phyloP scores from a whole-genome alignment of 37 sponge, comb jelly and placozoan genomes.

The Halichondria panicea region DNA sequence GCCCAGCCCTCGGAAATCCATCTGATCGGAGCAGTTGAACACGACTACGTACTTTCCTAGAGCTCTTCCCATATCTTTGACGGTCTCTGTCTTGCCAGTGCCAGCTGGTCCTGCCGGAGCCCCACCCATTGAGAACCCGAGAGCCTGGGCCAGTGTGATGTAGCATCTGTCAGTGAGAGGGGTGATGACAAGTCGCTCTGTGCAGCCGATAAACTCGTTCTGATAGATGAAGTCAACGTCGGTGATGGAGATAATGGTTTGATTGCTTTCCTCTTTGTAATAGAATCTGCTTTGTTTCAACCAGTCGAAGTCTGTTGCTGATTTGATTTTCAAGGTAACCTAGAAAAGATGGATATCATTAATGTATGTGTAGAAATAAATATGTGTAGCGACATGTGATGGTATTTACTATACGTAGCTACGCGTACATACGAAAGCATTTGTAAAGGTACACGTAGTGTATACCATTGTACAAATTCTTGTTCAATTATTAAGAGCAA shows the following conservation, averaged over 20 bases:
- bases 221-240: slow-evolving; percentile 97
- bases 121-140: slow-evolving; percentile 97
- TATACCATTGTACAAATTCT: neutral
- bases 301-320: slow-evolving; percentile 94
- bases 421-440: too few relatives aligned
- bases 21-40: slow-evolving; percentile 99
- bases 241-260: slow-evolving; percentile 88
- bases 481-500: too few relatives aligned
- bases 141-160: slow-evolving; percentile 97
- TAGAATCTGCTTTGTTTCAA: slow-evolving; percentile 98
- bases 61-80: slow-evolving; percentile 96
- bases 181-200: slow-evolving; percentile 98
- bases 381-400: neutral
- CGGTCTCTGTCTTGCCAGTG: slow-evolving; percentile 91
- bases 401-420: neutral
- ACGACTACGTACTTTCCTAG: slow-evolving; percentile 99
- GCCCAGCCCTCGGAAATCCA: slow-evolving; percentile 98
- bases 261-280: slow-evolving; percentile 89
- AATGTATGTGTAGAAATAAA: neutral
- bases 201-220: slow-evolving; percentile 98
- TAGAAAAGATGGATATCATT: neutral
- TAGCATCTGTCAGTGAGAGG: slow-evolving; percentile 99
- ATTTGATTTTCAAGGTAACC: slow-evolving; percentile 78
- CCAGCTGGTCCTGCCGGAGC: slow-evolving; percentile 98
- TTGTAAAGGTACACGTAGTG: too few relatives aligned